phyloP scores from a whole-genome alignment of 2,797 vertebrate genomes.

The Oryzias dopingdopingensis region DNA sequence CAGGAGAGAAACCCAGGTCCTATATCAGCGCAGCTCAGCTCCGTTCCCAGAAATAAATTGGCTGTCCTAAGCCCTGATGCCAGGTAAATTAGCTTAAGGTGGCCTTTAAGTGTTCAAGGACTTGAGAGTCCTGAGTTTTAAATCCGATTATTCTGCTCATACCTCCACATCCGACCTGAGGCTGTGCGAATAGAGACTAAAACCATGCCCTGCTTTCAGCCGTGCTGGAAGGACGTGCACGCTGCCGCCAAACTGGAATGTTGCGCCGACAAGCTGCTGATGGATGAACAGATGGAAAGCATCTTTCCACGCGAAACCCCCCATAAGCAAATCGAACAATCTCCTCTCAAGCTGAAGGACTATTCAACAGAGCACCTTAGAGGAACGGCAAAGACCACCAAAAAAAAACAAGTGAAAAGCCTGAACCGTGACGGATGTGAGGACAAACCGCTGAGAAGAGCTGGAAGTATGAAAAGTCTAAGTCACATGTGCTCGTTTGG shows the following conservation, averaged over 20 bases:
- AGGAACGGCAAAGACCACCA: conserved; percentile 52
- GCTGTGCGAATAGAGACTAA: conserved; percentile 60
- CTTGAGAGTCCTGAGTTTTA: conserved; percentile 72
- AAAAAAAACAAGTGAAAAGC: conserved; percentile 41
- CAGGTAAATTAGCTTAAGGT: conserved; percentile 81
- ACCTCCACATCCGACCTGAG: conserved; percentile 68
- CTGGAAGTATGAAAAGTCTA: conserved; percentile 15
- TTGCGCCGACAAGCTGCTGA: conserved; percentile 22
- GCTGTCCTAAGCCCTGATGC: conserved; percentile 70
- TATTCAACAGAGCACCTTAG: conserved; percentile 57
- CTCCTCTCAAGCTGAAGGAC: conserved; percentile 37
- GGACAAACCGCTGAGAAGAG: conserved; percentile 42
- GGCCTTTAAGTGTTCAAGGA: conserved; percentile 75
- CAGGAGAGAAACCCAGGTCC: conserved; percentile 42
- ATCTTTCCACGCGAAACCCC: conserved; percentile 42
- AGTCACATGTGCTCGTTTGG: too few species aligned
- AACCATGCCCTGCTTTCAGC: conserved; percentile 37
- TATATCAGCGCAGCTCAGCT: conserved; percentile 63
- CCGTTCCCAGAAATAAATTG: conserved; percentile 74
- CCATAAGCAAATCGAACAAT: conserved; percentile 46
- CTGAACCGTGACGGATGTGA: conserved; percentile 39
- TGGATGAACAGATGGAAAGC: conserved; percentile 67
- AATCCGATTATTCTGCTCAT: conserved; percentile 77
- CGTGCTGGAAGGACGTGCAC: conserved; percentile 34
- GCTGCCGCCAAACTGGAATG: conserved; percentile 44